Evolutionary conservation across 2,888 invertebrate species (phyloP), one percentile per base, ranked within the genome.

Genomic region (Anoncus sp.): DNA sequence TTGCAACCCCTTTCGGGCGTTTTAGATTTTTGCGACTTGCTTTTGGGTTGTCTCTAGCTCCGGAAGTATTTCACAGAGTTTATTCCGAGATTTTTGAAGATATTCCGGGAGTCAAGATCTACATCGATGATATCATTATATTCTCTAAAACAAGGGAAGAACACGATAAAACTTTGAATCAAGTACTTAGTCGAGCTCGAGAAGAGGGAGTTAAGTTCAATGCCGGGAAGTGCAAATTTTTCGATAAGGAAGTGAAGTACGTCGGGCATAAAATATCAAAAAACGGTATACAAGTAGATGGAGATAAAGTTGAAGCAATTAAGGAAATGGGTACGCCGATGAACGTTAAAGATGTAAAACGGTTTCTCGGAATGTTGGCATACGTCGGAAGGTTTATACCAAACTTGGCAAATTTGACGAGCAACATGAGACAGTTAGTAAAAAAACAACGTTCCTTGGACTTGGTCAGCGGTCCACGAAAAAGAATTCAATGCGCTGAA

Each of bases 331-430:
- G 77, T 6, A 53, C 43, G 20, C 86, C 85, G 6, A 77, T 60
- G 27, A 79, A 80, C 74, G 51, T 55, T 7, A 83, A 83, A 66
- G 80, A 82, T 22, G 40, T 88, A 10, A 71, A 81, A 63, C 77
- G 75, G 65, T 83, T 87, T 51, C 66, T 87, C 45, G 87, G 87
- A 4, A 77, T 84, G 49, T 67, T 82, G 24, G 84, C 80, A 14
- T 87, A 87, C 67, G 45, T 87, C 22, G 40, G 83, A 20, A 85
- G 81, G 73, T 87, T 85, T 72, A 84, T 89, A 31, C 83, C 84
- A 20, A 79, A 84, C 66, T 77, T 84, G 6, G 69, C 85, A 27
- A 43, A 77, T n/a, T 43, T 75, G 57, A 66, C 82, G 20, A 71
- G 63, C 51, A 72, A 77, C 7, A 40, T 85, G 24, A 65, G 85